These are phyloP conservation scores for Hyperopisus bebe DNA, from an alignment of 2,113 vertebrate genomes.

Conservation along the genomic window DNA sequence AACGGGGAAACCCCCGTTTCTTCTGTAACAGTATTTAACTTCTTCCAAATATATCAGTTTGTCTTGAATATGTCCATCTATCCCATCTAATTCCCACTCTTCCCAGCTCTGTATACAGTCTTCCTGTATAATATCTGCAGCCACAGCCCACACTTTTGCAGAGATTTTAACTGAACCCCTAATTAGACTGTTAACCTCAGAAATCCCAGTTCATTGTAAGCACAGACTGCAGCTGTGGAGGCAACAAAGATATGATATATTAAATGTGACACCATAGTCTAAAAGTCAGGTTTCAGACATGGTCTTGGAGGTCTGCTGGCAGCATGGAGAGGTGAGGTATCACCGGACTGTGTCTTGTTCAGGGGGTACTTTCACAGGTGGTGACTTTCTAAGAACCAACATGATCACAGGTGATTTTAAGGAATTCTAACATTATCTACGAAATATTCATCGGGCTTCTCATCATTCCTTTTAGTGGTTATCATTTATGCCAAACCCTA, in stretches of 20 bases:
- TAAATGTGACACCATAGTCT: background rate
- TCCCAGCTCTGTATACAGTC: background rate
- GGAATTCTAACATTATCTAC: background rate
- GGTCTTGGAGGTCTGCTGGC: slow-evolving; percentile 24
- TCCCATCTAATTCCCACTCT: background rate
- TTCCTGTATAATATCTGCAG: background rate
- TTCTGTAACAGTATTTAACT: background rate
- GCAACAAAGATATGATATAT: background rate
- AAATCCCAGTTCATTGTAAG: background rate
- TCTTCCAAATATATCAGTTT: background rate
- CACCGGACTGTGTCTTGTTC: slow-evolving; percentile 47
- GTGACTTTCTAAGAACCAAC: background rate
- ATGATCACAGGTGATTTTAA: slow-evolving; percentile 46
- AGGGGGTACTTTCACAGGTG: slow-evolving; percentile 36
- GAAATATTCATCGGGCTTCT: background rate
- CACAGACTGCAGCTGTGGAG: background rate
- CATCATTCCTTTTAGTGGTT: background rate
- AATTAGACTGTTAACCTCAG: background rate
- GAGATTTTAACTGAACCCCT: background rate
- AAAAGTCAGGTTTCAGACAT: background rate
- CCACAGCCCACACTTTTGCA: background rate
- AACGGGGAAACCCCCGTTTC: background rate
- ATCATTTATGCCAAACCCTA: background rate
- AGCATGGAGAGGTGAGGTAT: slow-evolving; percentile 39
- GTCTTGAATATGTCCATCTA: background rate